These are phyloP conservation scores for Pardalotus punctatus DNA, from an alignment of 2,113 vertebrate species.

Conservation along the genomic window DNA sequence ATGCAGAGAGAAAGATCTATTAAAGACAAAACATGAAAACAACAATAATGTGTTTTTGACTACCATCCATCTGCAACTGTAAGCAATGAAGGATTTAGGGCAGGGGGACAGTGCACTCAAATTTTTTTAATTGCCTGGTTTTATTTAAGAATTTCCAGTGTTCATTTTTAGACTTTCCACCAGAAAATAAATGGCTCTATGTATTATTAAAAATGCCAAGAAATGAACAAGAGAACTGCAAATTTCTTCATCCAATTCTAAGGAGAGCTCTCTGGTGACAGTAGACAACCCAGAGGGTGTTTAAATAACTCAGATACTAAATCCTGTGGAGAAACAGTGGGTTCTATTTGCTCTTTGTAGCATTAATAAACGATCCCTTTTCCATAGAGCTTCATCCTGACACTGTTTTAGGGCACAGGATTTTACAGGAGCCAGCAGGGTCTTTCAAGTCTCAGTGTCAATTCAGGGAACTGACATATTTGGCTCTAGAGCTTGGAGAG, in stretches of 20 bases:
- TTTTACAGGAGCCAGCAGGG: neutral
- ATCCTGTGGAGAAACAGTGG: neutral
- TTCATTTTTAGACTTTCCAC: neutral
- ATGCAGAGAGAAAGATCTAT: neutral
- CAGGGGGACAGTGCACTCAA: neutral
- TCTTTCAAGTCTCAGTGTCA: neutral
- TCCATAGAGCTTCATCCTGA: neutral
- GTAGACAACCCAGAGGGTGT: neutral
- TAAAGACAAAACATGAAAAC: neutral
- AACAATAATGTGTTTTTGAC: neutral
- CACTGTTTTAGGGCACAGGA: neutral
- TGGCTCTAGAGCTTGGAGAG: neutral
- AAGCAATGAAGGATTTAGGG: neutral
- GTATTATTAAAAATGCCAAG: neutral
- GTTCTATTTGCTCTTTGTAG: neutral
- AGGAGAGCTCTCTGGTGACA: neutral
- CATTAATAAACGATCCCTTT: neutral
- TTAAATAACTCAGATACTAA: neutral
- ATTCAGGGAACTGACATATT: neutral
- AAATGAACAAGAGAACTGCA: neutral
- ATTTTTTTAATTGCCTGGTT: neutral
- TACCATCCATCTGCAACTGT: neutral
- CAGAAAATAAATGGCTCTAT: neutral
- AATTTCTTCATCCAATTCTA: neutral
- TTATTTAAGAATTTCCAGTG: neutral